phyloP scores from a whole-genome alignment of 2,888 invertebrate species.

The Perithous albicinctus region DNA sequence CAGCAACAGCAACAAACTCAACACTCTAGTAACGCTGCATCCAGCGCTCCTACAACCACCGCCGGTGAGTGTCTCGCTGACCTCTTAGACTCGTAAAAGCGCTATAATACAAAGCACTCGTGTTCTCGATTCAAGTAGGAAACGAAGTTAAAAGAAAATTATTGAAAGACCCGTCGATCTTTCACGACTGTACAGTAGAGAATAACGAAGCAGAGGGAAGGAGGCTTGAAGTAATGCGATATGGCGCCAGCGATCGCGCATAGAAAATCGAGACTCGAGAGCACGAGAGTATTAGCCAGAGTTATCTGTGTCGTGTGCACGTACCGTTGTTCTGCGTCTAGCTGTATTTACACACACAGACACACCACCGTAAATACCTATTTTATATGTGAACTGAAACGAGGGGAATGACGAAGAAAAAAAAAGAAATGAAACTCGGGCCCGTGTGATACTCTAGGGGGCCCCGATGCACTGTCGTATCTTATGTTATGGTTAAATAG shows the following conservation, averaged over 20 bases:
- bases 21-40: conserved; percentile 78
- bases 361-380: conserved; percentile 32
- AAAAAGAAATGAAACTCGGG: conserved; percentile 72
- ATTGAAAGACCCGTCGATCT: conserved; percentile 43
- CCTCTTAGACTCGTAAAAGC: conserved; percentile 83
- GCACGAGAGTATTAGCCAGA: conserved; percentile 60
- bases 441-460: conserved; percentile 84
- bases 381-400: conserved; percentile 43
- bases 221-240: conserved; percentile 32
- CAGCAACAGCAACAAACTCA: conserved; percentile 84
- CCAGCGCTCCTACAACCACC: conserved; percentile 84
- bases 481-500: conserved; percentile 69
- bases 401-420: conserved; percentile 13
- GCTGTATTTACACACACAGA: conserved; percentile 57
- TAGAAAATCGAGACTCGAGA: conserved; percentile 59
- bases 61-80: conserved; percentile 85
- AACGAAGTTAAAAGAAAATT: conserved; percentile 19
- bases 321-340: conserved; percentile 64
- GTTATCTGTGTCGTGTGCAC: conserved; percentile 67
- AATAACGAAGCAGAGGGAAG: not conserved
- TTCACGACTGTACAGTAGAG: conserved; percentile 65
- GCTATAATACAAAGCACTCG: conserved; percentile 54
- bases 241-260: conserved; percentile 42
- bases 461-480: conserved; percentile 76
- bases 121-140: conserved; percentile 59